These are phyloP conservation scores for Arge pagana DNA, from an alignment of 2,888 invertebrate genomes.

Conservation along the genomic window DNA sequence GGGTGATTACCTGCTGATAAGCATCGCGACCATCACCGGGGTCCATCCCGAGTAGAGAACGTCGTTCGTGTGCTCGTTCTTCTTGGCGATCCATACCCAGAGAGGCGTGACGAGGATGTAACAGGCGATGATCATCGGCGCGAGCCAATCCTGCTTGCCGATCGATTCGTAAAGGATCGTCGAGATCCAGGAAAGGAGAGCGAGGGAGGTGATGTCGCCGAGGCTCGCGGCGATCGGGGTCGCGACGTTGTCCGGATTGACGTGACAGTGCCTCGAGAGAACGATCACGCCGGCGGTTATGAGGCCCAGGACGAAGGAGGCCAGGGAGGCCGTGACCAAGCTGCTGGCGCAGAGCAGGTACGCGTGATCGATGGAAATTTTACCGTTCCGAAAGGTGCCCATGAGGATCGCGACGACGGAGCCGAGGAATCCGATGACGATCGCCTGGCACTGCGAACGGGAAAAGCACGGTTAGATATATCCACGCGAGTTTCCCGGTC, in stretches of 20 bases:
- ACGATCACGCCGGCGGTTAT: constrained; percentile 76
- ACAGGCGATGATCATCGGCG: constrained; percentile 66
- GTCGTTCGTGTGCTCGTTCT: constrained; percentile 70
- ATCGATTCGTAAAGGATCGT: constrained; percentile 64
- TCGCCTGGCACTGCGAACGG: constrained; percentile 67
- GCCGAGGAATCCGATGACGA: constrained; percentile 74
- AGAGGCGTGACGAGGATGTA: constrained; percentile 71
- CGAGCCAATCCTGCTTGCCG: constrained; percentile 68
- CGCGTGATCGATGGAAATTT: constrained; percentile 69
- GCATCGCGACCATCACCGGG: constrained; percentile 80
- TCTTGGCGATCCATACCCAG: constrained; percentile 74
- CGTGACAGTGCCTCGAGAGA: constrained; percentile 68
- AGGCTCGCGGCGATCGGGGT: constrained; percentile 82
- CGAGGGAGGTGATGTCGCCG: constrained; percentile 76
- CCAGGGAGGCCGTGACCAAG: constrained; percentile 75
- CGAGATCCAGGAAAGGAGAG: constrained; percentile 65
- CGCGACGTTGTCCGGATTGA: constrained; percentile 81
- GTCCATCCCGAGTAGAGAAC: constrained; percentile 78
- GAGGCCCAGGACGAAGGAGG: constrained; percentile 72
- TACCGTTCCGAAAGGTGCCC: constrained; percentile 68
- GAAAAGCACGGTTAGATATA: constrained; percentile 12
- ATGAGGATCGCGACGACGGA: constrained; percentile 72
- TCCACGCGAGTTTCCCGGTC: background rate
- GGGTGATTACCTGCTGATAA: constrained; percentile 76
- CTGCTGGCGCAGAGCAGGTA: constrained; percentile 75